Conservation (phyloP, 2,113 vertebrate genomes). For the Macaca mulatta region DNA sequence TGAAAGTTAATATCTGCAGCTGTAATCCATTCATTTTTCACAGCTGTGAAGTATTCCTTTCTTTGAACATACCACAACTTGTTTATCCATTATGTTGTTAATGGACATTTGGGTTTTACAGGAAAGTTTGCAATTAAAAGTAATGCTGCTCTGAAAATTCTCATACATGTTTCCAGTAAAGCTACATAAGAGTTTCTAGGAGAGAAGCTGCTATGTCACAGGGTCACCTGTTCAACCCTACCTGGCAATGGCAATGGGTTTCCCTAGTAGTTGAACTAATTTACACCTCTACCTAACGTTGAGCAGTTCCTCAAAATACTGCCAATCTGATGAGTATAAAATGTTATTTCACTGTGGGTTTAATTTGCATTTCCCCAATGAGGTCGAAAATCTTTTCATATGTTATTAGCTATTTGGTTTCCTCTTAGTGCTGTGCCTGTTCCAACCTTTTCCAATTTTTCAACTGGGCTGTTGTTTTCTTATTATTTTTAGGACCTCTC, state of each 20-base stretch:
- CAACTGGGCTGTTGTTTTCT: neutral
- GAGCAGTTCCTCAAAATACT: neutral
- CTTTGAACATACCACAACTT: neutral
- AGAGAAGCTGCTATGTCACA: neutral
- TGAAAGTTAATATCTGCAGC: neutral
- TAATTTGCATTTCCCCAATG: neutral
- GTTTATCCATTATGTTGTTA: neutral
- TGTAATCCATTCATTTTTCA: neutral
- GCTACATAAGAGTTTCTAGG: neutral
- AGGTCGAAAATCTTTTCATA: neutral
- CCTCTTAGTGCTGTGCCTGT: neutral
- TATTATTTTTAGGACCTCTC: neutral
- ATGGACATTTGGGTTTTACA: neutral
- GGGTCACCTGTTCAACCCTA: neutral
- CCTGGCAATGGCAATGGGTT: neutral
- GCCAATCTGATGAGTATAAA: neutral
- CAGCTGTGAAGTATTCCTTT: neutral
- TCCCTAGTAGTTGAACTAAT: neutral
- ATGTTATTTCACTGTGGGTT: neutral
- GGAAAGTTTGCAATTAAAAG: neutral
- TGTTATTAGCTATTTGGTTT: neutral
- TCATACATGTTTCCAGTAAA: neutral
- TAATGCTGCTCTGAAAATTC: neutral
- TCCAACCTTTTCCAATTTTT: neutral
- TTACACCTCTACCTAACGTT: neutral